Evolutionary conservation across 2,113 vertebrate species (phyloP), one percentile per base, ranked within the genome.

Genomic region (Dermatemys mawii): DNA sequence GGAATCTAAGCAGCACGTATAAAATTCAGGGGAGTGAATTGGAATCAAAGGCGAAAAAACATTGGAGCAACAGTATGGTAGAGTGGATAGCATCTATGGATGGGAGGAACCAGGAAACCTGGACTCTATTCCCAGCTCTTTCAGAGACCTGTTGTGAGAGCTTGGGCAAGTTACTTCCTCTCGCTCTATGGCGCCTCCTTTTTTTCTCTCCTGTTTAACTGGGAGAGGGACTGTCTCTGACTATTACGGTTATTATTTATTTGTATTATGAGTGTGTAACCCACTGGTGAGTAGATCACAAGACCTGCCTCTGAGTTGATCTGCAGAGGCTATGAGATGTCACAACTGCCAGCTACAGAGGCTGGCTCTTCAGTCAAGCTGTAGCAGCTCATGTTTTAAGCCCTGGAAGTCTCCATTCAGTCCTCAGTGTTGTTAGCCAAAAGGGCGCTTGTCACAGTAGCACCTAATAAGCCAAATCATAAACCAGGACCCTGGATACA

Each of bases 61-160:
- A 35, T 26, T 4, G 13, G 0, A 44, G 63, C 4, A n/a, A 55
- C 80, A 9, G 2, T 46, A 83, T 73, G 38, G 16, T 14, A 29
- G 55, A 54, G 32, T 75, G 91, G 90, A 57, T 22, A 76, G 82
- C 0, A 11, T 8, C 12, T 29, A 75, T 24, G 21, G 5, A 44
- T 48, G 81, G 89, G 89, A 84, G n/a, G 75, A 91, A 93, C 41
- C n/a, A 85, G 50, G 78, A 85, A 88, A 94, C 92, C 24, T 4
- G 17, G 70, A 4, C 85, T 87, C 92, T 94, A 53, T 92, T 94
- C 90, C 91, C 85, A 83, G 83, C 84, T 51, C 26, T n/a, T 27
- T 51, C 26, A 8, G 5, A 50, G 44, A 48, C 19, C 78, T 24
- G 16, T 48, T 51, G 9, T 80, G 29, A 54, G 1, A 29, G 0